Conservation (phyloP, 2,888 invertebrate genomes). For the Stegophylla sp. region DNA sequence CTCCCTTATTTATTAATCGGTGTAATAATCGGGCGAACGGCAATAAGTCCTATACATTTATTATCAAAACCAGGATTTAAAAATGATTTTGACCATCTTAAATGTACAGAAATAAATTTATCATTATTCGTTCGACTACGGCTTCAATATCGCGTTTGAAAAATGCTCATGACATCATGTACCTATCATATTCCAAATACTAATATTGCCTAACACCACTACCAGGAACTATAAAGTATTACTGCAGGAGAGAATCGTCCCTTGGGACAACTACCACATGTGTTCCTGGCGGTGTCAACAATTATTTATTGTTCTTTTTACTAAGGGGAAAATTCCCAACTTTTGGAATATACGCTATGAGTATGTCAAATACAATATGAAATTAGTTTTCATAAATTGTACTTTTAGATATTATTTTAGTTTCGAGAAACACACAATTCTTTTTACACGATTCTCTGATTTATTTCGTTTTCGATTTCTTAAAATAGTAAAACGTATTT, state of each 20-base stretch:
- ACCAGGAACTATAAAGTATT: slow-evolving; percentile 29
- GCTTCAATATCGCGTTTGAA: slow-evolving; percentile 3
- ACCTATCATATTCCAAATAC: slow-evolving; percentile 43
- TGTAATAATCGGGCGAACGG: slow-evolving; percentile 16
- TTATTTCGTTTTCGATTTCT: not conserved
- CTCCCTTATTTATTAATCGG: slow-evolving; percentile 45
- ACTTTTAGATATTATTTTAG: slow-evolving; percentile 18
- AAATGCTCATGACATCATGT: slow-evolving; percentile 12
- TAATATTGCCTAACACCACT: slow-evolving; percentile 33
- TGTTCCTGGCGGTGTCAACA: slow-evolving; percentile 58
- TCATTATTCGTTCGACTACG: not conserved
- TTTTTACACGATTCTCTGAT: not conserved
- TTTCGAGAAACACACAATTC: not conserved
- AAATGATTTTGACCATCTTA: not conserved
- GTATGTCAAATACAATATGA: slow-evolving; percentile 37
- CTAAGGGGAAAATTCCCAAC: slow-evolving; percentile 51
- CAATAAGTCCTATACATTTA: not conserved
- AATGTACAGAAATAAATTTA: slow-evolving; percentile 3
- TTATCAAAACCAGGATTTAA: not conserved
- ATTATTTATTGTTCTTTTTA: slow-evolving; percentile 56
- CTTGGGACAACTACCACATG: slow-evolving; percentile 54
- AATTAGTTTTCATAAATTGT: slow-evolving; percentile 50
- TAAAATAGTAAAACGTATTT: not conserved
- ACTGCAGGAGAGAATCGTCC: slow-evolving; percentile 50
- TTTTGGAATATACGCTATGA: slow-evolving; percentile 8